Percentiles rank a stretch among this genome's conserved stretches.
phyloP scores from a whole-genome alignment of 2,113 vertebrate genomes.

The Pseudonaja textilis region DNA sequence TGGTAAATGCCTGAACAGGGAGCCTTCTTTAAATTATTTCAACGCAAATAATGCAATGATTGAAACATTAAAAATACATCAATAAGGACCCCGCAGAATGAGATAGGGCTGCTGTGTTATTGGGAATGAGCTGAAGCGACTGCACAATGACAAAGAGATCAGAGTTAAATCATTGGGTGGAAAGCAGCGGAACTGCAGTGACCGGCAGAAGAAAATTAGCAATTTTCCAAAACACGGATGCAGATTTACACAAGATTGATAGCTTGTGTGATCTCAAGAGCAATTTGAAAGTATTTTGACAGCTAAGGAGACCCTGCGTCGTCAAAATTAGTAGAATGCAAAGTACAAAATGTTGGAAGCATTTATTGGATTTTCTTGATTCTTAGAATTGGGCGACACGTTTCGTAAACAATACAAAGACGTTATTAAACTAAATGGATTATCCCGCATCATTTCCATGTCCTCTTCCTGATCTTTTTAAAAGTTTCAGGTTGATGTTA shows the following conservation, averaged over 20 bases:
- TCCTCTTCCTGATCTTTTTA: not conserved
- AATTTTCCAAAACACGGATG: conserved; percentile 14
- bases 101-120: not conserved
- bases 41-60: not conserved
- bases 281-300: not conserved
- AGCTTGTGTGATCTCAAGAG: not conserved
- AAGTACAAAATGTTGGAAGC: not conserved
- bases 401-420: not conserved
- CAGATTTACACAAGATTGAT: conserved; percentile 8
- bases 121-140: conserved; percentile 10
- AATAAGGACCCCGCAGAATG: conserved; percentile 10
- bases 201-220: conserved; percentile 19
- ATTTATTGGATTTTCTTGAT: not conserved
- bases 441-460: not conserved
- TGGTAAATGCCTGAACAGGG: not conserved
- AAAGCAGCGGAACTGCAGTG: not conserved
- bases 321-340: not conserved
- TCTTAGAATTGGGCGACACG: not conserved
- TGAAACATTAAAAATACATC: conserved; percentile 24
- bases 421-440: not conserved
- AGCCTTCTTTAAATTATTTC: not conserved
- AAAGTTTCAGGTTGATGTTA: not conserved
- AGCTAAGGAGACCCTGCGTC: not conserved
- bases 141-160: conserved; percentile 1
- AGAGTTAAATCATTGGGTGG: not conserved